Percentiles rank a stretch among this genome's conserved stretches.
Conservation (phyloP, 2,113 vertebrate species). For the Cyprinodon tularosa region DNA sequence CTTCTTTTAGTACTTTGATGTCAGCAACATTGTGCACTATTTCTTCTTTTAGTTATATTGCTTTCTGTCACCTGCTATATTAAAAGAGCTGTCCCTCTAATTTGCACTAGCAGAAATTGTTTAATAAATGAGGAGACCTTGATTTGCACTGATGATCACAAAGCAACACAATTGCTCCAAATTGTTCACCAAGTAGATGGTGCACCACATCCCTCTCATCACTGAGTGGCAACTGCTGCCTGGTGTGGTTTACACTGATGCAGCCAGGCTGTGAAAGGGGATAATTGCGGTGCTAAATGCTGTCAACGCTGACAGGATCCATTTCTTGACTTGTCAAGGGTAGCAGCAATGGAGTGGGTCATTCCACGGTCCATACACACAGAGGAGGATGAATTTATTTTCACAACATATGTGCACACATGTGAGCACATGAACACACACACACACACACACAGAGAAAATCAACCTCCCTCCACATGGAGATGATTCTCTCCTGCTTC, state of each 20-base stretch:
- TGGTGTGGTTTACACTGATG: conserved; percentile 79
- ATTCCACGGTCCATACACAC: conserved; percentile 41
- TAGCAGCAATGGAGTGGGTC: conserved; percentile 62
- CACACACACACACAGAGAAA: conserved; percentile 41
- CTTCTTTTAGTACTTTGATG: conserved; percentile 49
- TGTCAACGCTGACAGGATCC: conserved; percentile 66
- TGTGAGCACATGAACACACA: conserved; percentile 28
- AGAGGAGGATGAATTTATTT: conserved; percentile 59
- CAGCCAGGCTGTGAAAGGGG: conserved; percentile 74
- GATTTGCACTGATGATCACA: conserved; percentile 70
- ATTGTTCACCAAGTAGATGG: conserved; percentile 70
- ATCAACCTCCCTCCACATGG: conserved; percentile 61
- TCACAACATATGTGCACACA: conserved; percentile 50
- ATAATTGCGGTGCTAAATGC: conserved; percentile 80
- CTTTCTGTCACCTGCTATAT: conserved; percentile 48
- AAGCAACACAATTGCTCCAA: conserved; percentile 75
- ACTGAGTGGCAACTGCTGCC: conserved; percentile 70
- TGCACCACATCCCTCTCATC: conserved; percentile 70
- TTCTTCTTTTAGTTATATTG: conserved; percentile 67
- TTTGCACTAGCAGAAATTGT: conserved; percentile 69
- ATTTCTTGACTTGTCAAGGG: conserved; percentile 74
- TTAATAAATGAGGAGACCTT: conserved; percentile 69
- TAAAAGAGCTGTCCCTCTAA: conserved; percentile 61
- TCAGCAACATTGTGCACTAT: conserved; percentile 53
- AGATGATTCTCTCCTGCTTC: conserved; percentile 77